phyloP scores from a whole-genome alignment of 2,888 invertebrate species.

The Tipula vernalis region DNA sequence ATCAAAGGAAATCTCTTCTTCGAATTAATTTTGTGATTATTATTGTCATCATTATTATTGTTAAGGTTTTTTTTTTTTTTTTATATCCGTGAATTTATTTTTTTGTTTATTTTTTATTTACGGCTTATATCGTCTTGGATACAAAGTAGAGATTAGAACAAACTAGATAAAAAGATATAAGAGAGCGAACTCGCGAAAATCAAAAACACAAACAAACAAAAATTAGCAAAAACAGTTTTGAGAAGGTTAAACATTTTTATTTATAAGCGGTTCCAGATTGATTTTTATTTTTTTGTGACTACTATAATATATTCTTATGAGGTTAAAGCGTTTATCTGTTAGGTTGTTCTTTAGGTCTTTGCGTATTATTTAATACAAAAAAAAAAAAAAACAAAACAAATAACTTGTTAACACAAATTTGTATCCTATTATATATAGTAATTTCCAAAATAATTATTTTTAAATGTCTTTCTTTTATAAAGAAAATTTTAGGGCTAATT shows the following conservation, averaged over 20 bases:
- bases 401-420: no score
- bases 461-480: no score
- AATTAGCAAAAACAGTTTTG: background rate
- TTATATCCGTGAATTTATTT: background rate
- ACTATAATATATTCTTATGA: no score
- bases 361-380: no score
- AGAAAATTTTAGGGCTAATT: no score
- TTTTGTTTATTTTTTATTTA: background rate
- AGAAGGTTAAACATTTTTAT: background rate
- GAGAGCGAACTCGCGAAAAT: background rate
- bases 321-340: no score
- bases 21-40: background rate
- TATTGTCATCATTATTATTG: constrained; percentile 4
- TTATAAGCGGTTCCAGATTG: background rate
- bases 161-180: background rate
- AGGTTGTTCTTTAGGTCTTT: no score
- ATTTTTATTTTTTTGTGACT: background rate
- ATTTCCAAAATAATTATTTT: no score
- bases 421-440: no score
- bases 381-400: no score
- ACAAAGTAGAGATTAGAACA: background rate
- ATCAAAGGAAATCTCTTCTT: background rate
- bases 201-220: background rate
- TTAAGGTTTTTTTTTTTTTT: background rate
- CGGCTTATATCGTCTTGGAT: background rate